Conservation (phyloP, 2,797 vertebrate genomes). For the Coccyzus lansbergi region DNA sequence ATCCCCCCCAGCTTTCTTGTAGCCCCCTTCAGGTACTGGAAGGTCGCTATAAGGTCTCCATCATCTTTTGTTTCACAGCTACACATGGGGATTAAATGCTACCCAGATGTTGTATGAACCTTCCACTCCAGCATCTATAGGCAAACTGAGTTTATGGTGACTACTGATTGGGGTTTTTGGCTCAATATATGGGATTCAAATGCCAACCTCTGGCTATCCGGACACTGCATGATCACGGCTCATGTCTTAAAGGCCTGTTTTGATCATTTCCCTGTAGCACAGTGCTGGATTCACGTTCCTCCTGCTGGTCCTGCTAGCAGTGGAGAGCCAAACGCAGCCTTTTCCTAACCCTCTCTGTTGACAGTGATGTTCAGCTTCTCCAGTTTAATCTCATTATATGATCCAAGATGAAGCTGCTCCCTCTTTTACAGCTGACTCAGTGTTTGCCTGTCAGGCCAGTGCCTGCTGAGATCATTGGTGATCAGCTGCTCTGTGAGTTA, state of each 20-base stretch:
- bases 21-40: no score
- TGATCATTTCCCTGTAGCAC: not conserved
- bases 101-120: not conserved
- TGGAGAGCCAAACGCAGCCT: not conserved
- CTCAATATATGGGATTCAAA: not conserved
- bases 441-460: not conserved
- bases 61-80: not conserved
- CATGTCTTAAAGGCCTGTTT: not conserved
- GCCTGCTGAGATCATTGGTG: not conserved
- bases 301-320: not conserved
- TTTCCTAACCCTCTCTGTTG: constrained; percentile 10
- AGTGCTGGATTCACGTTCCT: not conserved
- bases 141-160: not conserved
- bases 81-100: not conserved
- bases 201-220: not conserved
- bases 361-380: constrained; percentile 3
- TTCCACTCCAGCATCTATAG: not conserved
- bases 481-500: not conserved
- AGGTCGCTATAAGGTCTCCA: not conserved
- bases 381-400: not conserved
- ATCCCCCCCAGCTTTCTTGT: no score
- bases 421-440: not conserved
- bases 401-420: constrained; percentile 14
- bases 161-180: not conserved
- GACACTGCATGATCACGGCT: not conserved